Base-by-base conservation (phyloP, 2,888 invertebrate species). In the Megastigmus dorsalis region DNA sequence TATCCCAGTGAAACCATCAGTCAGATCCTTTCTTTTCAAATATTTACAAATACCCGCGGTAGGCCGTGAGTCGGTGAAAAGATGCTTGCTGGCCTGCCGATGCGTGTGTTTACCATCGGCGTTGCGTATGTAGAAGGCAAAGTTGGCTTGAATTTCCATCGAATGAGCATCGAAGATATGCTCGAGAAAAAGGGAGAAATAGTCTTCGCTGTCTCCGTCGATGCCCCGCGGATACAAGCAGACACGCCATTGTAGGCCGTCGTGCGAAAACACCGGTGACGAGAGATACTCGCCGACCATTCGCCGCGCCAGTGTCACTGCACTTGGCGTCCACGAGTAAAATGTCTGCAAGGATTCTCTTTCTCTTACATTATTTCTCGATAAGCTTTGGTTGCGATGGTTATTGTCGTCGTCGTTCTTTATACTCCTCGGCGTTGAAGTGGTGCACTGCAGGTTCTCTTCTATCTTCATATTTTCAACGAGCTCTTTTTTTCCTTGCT, bases 181-280 rank as follows among this genome's bases (percentile, higher is more conserved):
- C n/a, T 36, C 55, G 36, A 57, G 33, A n/a, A 36, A 57, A 7
- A 57, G 33, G 13, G 55, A 57, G 10, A 57, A 57, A 13, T 38
- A 57, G 9, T 57, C 55, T 7, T 13, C 13, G 20, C 20, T 20
- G 5, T 57, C 55, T 18, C 0, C 1, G 4, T 38, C 23, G 36
- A 6, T 20, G 18, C 55, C 55, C 1, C 55, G 55, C 1, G 55
- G 55, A 13, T 18, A 57, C 0, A 57, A 36, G 10, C 13, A 36
- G 1, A 57, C 3, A 2, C 55, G 55, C 55, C 55, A 57, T 4
- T 36, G n/a, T 7, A 57, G 20, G 3, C 33, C 55, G 55, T 38
- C 33, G 55, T 36, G 33, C 13, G 36, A 23, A 9, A 23, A 57
- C 1, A 33, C 18, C 2, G 33, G 55, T 20, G 55, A 57, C 10